Evolutionary conservation across 2,888 invertebrate genomes (phyloP), one percentile per base, ranked within the genome.

Genomic region (Papilio demoleus): DNA sequence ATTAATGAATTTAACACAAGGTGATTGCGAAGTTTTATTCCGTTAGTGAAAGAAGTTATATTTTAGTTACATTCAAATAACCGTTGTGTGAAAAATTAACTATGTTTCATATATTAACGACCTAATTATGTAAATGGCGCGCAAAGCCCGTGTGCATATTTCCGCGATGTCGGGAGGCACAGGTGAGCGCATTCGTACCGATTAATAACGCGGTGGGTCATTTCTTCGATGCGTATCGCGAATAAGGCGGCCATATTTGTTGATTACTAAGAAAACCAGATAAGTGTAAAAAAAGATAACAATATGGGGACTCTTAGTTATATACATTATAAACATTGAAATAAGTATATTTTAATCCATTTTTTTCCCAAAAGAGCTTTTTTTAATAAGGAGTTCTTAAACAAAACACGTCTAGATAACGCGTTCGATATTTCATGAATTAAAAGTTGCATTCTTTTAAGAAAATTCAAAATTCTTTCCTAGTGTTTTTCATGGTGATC

Each of bases 171-270:
- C 19, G 59, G 64, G 63, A 34, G 59, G 59, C 17, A 60, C 68
- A 68, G 64, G 59, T 68, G 64, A 68, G 31, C 47, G 19, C 59
- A 59, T 34, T 56, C 68, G 58, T 47, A 36, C 59, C 64, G n/a
- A 64, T 64, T 64, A 68, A 64, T 68, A 68, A 68, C 19, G 47
- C 63, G 31, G 63, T 47, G 64, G 68, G 59, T 64, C 68, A 68
- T 68, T 68, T 64, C 64, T 68, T 59, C 64, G 68, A 68, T 68
- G 68, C 50, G 68, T 68, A 68, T 68, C 68, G 68, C 68, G 47
- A 64, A 19, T 27, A 36, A 38, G 50, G 59, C 59, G 47, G 64
- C 59, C 68, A 59, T 68, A 64, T 50, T 68, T 45, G 27, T n/a
- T 2, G 40, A 27, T 64, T 24, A 27, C 63, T 17, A 27, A 8